phyloP scores from a whole-genome alignment of 2,888 invertebrate genomes.

The Brassicogethes aeneus region DNA sequence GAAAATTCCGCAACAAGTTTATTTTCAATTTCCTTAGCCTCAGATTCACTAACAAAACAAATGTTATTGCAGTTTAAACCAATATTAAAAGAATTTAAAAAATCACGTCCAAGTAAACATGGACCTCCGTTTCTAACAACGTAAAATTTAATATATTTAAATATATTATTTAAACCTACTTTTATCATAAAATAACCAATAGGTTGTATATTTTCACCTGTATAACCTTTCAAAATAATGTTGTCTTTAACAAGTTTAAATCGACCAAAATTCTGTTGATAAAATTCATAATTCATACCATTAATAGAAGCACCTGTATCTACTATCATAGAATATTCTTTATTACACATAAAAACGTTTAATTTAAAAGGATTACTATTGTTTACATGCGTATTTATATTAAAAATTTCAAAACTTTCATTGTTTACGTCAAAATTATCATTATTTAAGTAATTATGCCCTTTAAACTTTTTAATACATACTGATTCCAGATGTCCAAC shows the following conservation, averaged over 20 bases:
- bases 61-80: background rate
- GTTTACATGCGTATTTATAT: background rate
- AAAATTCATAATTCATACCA: slow-evolving; percentile 1
- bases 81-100: background rate
- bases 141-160: background rate
- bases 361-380: slow-evolving; percentile 1
- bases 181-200: background rate
- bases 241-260: background rate
- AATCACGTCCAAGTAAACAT: slow-evolving; percentile 1
- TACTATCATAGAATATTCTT: background rate
- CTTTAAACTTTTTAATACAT: slow-evolving; percentile 1
- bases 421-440: slow-evolving; percentile 1
- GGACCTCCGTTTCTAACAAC: background rate
- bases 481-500: background rate
- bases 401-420: slow-evolving; percentile 1
- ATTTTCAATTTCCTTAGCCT: background rate
- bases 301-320: slow-evolving; percentile 1
- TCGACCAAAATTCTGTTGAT: background rate
- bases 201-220: slow-evolving; percentile 1
- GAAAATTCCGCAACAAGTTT: background rate
- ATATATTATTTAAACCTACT: background rate
- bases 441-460: background rate
- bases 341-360: background rate
- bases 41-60: background rate
- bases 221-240: background rate